Evolutionary conservation across 2,888 invertebrate genomes (phyloP).

Genomic region (Sminthurides aquaticus): DNA sequence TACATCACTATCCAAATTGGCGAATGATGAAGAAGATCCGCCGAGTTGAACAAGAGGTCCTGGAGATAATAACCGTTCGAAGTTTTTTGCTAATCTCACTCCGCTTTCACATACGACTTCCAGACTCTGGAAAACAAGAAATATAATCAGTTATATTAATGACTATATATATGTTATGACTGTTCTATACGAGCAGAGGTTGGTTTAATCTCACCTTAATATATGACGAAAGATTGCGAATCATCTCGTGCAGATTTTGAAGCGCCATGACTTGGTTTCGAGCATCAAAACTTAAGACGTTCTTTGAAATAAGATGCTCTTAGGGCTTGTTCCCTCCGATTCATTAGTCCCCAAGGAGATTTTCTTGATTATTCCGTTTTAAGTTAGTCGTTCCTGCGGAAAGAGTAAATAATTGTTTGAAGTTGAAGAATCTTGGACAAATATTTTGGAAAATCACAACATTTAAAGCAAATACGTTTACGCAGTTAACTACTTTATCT

Average conservation of each 20-base stretch:
- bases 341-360: too few species aligned
- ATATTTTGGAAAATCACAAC: too few species aligned
- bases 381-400: too few species aligned
- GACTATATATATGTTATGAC: too few species aligned
- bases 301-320: too few species aligned
- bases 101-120: slow-evolving; percentile 43
- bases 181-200: too few species aligned
- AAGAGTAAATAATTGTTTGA: too few species aligned
- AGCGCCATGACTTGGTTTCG: slow-evolving; percentile 13
- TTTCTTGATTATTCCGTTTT: too few species aligned
- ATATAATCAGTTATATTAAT: background rate
- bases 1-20: slow-evolving; percentile 40
- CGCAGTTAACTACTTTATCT: too few species aligned
- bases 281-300: slow-evolving; percentile 1
- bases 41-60: slow-evolving; percentile 25
- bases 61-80: slow-evolving; percentile 41
- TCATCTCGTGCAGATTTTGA: slow-evolving; percentile 43
- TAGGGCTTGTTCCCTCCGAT: too few species aligned
- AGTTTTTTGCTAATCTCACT: slow-evolving; percentile 41
- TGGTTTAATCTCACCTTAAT: slow-evolving; percentile 42
- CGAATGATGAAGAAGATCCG: slow-evolving; percentile 25
- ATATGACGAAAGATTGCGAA: slow-evolving; percentile 41
- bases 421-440: too few species aligned
- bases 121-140: slow-evolving; percentile 31
- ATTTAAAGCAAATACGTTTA: too few species aligned